Percentiles rank a stretch among this genome's conserved stretches.
Evolutionary conservation across 2,113 vertebrate species (phyloP).

Genomic region (Myiozetetes cayanensis): DNA sequence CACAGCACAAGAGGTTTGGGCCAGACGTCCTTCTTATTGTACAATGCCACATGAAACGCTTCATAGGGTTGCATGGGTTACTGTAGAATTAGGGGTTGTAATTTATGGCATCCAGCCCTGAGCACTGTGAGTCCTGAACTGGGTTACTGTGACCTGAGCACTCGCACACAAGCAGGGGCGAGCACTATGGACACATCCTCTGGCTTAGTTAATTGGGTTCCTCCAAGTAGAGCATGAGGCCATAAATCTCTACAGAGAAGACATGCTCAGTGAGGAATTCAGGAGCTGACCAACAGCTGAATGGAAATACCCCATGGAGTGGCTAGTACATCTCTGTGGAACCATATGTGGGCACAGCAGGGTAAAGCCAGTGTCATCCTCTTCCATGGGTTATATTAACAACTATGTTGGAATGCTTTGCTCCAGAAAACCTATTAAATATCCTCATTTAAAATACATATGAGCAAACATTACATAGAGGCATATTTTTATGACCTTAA

Average conservation of each 20-base stretch:
- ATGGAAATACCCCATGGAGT: neutral
- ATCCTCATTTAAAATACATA: neutral
- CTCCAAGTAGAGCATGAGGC: neutral
- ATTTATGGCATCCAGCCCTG: neutral
- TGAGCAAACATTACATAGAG: neutral
- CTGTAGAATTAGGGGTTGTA: neutral
- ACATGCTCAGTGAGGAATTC: neutral
- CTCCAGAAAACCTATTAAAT: neutral
- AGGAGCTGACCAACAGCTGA: neutral
- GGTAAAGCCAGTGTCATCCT: neutral
- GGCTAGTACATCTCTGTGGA: rapidly evolving
- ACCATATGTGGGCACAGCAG: neutral
- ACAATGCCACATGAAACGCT: neutral
- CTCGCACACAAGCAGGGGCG: neutral
- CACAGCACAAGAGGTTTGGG: neutral
- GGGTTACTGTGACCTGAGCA: neutral
- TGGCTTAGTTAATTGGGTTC: neutral
- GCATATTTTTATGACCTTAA: neutral
- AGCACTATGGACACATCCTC: neutral
- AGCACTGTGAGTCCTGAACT: too few species aligned
- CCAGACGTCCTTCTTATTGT: neutral
- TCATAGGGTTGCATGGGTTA: neutral
- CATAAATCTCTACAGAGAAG: neutral
- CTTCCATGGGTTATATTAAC: neutral
- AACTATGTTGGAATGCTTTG: neutral